Conservation (phyloP, 2,888 invertebrate species). For the Yponomeuta cagnagella region DNA sequence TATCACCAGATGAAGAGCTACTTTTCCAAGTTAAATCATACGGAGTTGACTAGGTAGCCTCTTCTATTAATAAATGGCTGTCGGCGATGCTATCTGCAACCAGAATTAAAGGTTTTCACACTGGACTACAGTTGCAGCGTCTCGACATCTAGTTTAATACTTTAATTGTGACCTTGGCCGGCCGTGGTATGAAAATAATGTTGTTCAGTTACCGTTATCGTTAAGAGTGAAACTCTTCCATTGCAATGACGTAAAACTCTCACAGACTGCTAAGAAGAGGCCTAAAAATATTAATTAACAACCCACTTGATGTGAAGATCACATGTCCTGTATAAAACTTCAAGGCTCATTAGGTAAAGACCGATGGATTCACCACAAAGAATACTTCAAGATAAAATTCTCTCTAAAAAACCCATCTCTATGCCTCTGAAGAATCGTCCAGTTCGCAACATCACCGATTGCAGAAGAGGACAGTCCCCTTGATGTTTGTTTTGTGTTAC, state of each 20-base stretch:
- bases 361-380: background rate
- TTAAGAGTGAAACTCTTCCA: too few relatives aligned
- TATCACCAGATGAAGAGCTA: conserved; percentile 11
- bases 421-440: background rate
- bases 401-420: conserved; percentile 31
- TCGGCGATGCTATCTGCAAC: background rate
- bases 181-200: too few relatives aligned
- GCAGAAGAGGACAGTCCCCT: background rate
- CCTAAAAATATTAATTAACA: background rate
- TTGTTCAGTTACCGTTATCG: too few relatives aligned
- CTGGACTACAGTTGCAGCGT: too few relatives aligned
- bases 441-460: conserved; percentile 1
- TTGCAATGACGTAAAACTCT: background rate
- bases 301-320: background rate
- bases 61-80: background rate
- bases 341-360: background rate
- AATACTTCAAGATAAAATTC: background rate
- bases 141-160: too few relatives aligned
- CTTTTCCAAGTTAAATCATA: conserved; percentile 7
- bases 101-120: background rate
- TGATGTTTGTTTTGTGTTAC: background rate
- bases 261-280: too few relatives aligned
- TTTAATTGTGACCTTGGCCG: too few relatives aligned
- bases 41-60: conserved; percentile 2
- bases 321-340: background rate